Percentiles rank a stretch among this genome's conserved stretches.
Evolutionary conservation across 2,888 invertebrate species (phyloP).

Genomic region (Chrysolina oricalcia): DNA sequence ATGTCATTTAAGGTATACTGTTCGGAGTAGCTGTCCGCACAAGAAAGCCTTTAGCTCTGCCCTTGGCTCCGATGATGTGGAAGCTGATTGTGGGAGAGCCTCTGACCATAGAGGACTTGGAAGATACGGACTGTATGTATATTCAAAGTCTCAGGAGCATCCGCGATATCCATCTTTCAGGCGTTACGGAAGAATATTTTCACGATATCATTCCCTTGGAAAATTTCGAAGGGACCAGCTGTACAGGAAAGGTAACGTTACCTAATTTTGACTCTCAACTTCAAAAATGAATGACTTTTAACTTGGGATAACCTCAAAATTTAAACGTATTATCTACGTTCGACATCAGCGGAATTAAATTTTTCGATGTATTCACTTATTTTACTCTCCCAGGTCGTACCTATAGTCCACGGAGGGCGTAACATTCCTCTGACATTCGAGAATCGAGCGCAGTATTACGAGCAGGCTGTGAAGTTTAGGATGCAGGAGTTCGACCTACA

Average conservation of each 20-base stretch:
- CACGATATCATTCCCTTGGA: conserved; percentile 78
- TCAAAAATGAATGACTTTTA: too few species aligned
- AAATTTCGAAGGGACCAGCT: conserved; percentile 77
- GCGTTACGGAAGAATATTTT: conserved; percentile 76
- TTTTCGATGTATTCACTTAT: too few species aligned
- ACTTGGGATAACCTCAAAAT: too few species aligned
- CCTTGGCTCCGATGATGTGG: conserved; percentile 78
- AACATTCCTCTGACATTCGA: conserved; percentile 76
- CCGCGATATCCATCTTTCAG: conserved; percentile 76
- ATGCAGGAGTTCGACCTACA: conserved; percentile 78
- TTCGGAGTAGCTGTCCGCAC: conserved; percentile 79
- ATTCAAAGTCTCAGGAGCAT: conserved; percentile 77
- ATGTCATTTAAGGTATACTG: conserved; percentile 71
- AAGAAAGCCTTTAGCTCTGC: conserved; percentile 79
- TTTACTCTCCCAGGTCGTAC: conserved; percentile 70
- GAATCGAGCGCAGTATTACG: conserved; percentile 77
- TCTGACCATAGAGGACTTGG: conserved; percentile 76
- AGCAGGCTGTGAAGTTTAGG: conserved; percentile 76
- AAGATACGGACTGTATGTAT: conserved; percentile 77
- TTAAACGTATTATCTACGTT: too few species aligned
- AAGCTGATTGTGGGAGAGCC: conserved; percentile 77
- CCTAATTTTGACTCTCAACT: too few species aligned
- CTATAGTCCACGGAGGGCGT: conserved; percentile 77
- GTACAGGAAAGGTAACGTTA: conserved; percentile 72
- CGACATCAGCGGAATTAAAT: too few species aligned